phyloP scores from a whole-genome alignment of 2,797 vertebrate species.

The Fringilla coelebs region DNA sequence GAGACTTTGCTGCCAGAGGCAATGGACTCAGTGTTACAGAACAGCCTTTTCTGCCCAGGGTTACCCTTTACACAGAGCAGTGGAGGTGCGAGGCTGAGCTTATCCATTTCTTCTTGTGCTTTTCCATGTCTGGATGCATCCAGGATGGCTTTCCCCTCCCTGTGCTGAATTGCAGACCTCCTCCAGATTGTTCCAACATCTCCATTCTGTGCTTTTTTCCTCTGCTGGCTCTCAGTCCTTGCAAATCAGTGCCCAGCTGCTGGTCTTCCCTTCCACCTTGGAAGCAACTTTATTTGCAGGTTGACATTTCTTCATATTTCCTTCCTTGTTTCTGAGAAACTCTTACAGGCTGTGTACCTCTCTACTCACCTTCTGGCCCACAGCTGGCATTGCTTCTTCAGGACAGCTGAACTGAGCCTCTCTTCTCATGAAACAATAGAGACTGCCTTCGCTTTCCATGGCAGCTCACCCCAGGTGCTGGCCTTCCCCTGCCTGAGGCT shows the following conservation, averaged over 20 bases:
- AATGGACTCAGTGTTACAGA: not conserved
- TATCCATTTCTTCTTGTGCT: not conserved
- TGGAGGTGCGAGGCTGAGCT: not conserved
- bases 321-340: not conserved
- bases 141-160: not conserved
- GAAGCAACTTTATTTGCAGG: not conserved
- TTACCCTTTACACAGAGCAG: accelerated
- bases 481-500: not conserved
- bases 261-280: not conserved
- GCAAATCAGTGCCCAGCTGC: not conserved
- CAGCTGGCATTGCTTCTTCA: not conserved
- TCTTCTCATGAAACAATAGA: not conserved
- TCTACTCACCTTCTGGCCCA: not conserved
- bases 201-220: not conserved
- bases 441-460: not conserved
- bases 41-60: not conserved
- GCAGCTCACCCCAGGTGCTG: not conserved
- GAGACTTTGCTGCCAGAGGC: not conserved
- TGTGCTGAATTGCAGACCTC: not conserved
- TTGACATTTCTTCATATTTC: not conserved
- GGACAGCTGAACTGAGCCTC: not conserved
- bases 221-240: not conserved
- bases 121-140: not conserved
- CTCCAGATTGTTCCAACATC: not conserved
- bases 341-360: accelerated